These are phyloP conservation scores for Pampus argenteus DNA, from an alignment of 2,797 vertebrate genomes.

Conservation along the genomic window DNA sequence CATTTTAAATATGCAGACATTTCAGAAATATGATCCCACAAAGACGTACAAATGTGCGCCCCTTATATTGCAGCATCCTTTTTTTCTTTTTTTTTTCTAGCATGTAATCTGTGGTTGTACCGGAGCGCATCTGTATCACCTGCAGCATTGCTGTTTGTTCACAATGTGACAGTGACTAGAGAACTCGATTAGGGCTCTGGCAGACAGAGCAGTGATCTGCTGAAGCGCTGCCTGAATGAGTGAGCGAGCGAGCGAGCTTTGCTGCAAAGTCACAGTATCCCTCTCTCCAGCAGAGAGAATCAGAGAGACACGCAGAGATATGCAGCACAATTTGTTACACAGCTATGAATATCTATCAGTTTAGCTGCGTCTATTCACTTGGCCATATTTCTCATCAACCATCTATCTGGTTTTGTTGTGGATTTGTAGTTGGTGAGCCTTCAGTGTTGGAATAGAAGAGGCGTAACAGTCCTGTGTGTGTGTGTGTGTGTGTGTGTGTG, in stretches of 20 bases:
- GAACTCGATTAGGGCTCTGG: conserved; percentile 53
- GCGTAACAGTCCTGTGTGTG: background rate
- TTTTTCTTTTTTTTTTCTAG: too few relatives aligned
- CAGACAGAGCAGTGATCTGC: conserved; percentile 31
- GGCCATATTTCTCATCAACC: conserved; percentile 3
- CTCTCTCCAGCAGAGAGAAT: conserved; percentile 30
- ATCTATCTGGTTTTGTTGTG: background rate
- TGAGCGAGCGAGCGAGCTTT: conserved; percentile 38
- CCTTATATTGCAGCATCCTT: too few relatives aligned
- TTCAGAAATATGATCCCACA: too few relatives aligned
- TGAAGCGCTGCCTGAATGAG: conserved; percentile 20
- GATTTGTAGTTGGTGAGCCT: conserved; percentile 5
- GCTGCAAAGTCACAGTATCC: conserved; percentile 67
- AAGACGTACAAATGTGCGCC: too few relatives aligned
- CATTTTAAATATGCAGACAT: too few relatives aligned
- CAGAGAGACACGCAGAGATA: conserved; percentile 13
- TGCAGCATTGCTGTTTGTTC: conserved; percentile 49
- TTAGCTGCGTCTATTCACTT: conserved; percentile 4
- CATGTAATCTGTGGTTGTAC: conserved; percentile 2
- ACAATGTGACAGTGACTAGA: conserved; percentile 52
- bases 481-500: conserved; percentile 1
- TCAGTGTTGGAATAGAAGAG: background rate
- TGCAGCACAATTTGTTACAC: conserved; percentile 10
- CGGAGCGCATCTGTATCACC: conserved; percentile 21
- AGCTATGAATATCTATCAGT: conserved; percentile 29